Evolutionary conservation across 1,140 invertebrate species (phyloP), one percentile per base, ranked within the genome.

Genomic region (Drosophila guanche): DNA sequence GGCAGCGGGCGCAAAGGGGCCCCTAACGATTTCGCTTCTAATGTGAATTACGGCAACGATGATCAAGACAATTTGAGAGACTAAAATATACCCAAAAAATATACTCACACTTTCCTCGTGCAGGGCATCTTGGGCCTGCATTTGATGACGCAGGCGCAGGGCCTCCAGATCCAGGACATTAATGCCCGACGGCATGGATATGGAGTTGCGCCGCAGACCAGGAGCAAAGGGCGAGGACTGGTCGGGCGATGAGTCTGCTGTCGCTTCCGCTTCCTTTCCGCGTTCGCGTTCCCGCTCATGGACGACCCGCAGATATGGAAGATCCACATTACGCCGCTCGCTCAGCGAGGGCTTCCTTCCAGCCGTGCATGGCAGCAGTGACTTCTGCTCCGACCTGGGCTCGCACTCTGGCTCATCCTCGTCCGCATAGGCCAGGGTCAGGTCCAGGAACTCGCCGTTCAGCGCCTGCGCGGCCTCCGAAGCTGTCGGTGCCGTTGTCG

Each of bases 81-180:
- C 29, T 10, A 23, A 7, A 43, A 52, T 51, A 23, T 0, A 20
- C 0, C 4, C 5, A 14, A 16, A 23, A 33, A 7, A 8, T 53
- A 8, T 53, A 90, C 90, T 91, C 57, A 91, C 90, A 63, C 70
- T 91, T 43, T 90, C 89, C 59, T 90, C 89, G n/a, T 72, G 66
- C 7, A 90, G 65, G 2, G 86, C 63, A 40, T 90, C 89, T 51
- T 90, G 85, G 1, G 80, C 66, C 42, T 90, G 90, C 89, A 90
- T 84, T 60, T 90, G 89, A 41, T 90, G 89, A 14, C 84, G 71
- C 22, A 86, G 53, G 7, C 89, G 70, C 40, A 91, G 16, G 4
- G 83, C 79, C 52, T 91, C 90, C 58, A 91, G 40, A 8, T 91
- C 90, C 42, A 91, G 42, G 12, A 84, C 74, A 55, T 91, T 90